Evolutionary conservation across 2,888 invertebrate genomes (phyloP).

Genomic region (Cordylochernes scorpioides): DNA sequence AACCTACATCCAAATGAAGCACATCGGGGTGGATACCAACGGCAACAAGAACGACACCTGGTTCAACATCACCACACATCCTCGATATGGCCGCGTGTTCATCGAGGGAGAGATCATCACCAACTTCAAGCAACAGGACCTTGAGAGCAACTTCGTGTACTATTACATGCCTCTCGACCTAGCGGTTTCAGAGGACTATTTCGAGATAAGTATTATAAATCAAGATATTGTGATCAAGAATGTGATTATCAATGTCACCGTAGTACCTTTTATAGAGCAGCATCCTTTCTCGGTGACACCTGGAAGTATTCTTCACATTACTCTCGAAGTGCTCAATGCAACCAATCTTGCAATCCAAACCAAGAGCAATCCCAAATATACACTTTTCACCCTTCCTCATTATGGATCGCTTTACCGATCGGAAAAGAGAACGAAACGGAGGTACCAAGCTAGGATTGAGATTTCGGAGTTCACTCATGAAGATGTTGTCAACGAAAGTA

Average conservation of each 20-base stretch:
- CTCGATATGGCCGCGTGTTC: conserved; percentile 55
- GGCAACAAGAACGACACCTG: conserved; percentile 36
- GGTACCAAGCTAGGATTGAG: too few relatives aligned
- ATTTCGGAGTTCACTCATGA: conserved; percentile 47
- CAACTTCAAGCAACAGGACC: conserved; percentile 47
- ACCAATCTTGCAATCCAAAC: conserved; percentile 51
- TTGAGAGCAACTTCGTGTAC: conserved; percentile 43
- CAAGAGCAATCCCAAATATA: conserved; percentile 58
- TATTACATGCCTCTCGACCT: conserved; percentile 88
- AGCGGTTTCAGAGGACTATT: conserved; percentile 55
- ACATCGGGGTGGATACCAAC: conserved; percentile 59
- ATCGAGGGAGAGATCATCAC: conserved; percentile 44
- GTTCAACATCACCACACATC: conserved; percentile 49
- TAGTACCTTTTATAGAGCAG: conserved; percentile 34
- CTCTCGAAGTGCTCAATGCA: conserved; percentile 43
- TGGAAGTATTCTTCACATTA: conserved; percentile 36
- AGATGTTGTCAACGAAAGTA: conserved; percentile 57
- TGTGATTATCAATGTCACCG: conserved; percentile 30
- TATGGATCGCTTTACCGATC: conserved; percentile 45
- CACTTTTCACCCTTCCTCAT: conserved; percentile 41
- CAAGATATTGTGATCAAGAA: conserved; percentile 17
- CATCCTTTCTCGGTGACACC: conserved; percentile 29
- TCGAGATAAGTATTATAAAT: conserved; percentile 27
- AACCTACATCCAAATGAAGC: conserved; percentile 40
- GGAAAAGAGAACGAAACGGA: conserved; percentile 3